Evolutionary conservation across 2,113 vertebrate genomes (phyloP).

Genomic region (Shinisaurus crocodilurus): DNA sequence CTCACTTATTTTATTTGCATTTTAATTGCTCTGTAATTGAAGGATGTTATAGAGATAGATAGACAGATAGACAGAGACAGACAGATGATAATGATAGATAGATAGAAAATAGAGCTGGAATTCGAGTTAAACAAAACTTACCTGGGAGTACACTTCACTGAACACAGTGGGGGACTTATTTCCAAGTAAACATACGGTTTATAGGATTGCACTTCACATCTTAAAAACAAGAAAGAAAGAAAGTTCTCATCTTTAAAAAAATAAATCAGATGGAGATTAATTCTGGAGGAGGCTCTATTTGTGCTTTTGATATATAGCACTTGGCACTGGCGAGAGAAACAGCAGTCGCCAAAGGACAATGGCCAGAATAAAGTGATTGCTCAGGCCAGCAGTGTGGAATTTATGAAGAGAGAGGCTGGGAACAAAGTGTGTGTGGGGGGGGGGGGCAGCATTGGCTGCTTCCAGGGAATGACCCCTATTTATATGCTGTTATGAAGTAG

Average conservation of each 20-base stretch:
- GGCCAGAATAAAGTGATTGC: not conserved
- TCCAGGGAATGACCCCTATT: not conserved
- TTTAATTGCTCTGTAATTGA: not conserved
- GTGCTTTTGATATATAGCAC: not conserved
- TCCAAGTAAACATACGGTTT: not conserved
- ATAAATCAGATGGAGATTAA: not conserved
- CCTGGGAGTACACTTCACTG: not conserved
- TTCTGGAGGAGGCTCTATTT: not conserved
- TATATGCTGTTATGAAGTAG: not conserved
- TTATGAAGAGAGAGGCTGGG: not conserved
- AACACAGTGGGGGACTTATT: not conserved
- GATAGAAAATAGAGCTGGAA: not conserved
- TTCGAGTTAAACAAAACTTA: not conserved
- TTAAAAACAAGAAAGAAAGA: not conserved
- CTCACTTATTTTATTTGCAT: not conserved
- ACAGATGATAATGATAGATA: not conserved
- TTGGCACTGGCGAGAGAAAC: not conserved
- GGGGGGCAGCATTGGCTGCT: not conserved
- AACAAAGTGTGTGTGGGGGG: not conserved
- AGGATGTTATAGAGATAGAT: not conserved
- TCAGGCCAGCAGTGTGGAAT: not conserved
- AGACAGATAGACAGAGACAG: not conserved
- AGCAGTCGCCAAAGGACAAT: not conserved
- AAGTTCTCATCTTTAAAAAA: not conserved
- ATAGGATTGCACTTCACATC: not conserved